Percentiles rank a stretch among this genome's conserved stretches.
Conservation (phyloP, 2,888 invertebrate species). For the Chrysina gloriosa region DNA sequence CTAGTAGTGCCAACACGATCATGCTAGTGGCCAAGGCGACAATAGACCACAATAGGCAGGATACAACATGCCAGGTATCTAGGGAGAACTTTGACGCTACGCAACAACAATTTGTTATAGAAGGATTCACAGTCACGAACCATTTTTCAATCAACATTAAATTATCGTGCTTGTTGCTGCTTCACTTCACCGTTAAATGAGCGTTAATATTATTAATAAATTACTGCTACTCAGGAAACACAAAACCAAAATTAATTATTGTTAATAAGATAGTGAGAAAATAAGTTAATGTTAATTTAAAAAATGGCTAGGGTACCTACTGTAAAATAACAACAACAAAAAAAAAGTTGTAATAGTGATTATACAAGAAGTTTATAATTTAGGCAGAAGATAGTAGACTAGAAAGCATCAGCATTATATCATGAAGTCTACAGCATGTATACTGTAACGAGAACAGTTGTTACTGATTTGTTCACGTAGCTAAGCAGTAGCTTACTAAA, state of each 20-base stretch:
- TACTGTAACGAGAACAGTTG: no score
- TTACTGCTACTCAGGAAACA: slow-evolving; percentile 10
- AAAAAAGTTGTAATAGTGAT: slow-evolving; percentile 28
- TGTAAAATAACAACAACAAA: slow-evolving; percentile 38
- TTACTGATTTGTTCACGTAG: no score
- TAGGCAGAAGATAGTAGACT: slow-evolving; percentile 2
- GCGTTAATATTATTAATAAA: slow-evolving; percentile 31
- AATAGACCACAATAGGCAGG: slow-evolving; percentile 64
- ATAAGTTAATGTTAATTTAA: slow-evolving; percentile 55
- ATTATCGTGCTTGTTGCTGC: slow-evolving; percentile 46
- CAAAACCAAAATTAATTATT: slow-evolving; percentile 8
- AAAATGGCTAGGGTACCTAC: slow-evolving; percentile 45
- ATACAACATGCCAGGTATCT: slow-evolving; percentile 65
- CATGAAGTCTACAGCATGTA: neutral
- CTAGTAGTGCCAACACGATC: slow-evolving; percentile 65
- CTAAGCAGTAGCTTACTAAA: no score
- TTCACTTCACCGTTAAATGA: slow-evolving; percentile 32
- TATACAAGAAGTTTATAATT: slow-evolving; percentile 11
- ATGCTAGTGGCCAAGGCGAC: slow-evolving; percentile 66
- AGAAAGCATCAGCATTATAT: slow-evolving; percentile 24
- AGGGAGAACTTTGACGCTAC: slow-evolving; percentile 57
- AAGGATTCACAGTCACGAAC: slow-evolving; percentile 39
- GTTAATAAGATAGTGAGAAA: slow-evolving; percentile 40
- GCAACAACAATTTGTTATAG: slow-evolving; percentile 48
- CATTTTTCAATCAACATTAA: slow-evolving; percentile 60